phyloP scores from a whole-genome alignment of 2,113 vertebrate genomes.

The Typhlomys cinereus region DNA sequence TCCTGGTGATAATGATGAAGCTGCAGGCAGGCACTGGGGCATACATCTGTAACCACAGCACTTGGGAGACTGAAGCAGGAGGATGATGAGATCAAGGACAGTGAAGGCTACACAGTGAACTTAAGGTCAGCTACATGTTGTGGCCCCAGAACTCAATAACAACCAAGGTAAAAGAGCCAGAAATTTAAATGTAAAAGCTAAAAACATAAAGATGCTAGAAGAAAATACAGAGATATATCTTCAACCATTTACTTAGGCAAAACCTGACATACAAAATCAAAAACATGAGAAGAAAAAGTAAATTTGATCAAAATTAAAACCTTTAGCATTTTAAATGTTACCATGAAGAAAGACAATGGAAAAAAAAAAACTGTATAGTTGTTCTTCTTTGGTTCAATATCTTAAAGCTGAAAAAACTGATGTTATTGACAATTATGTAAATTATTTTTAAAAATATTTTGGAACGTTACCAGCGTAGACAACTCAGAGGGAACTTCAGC shows the following conservation, averaged over 20 bases:
- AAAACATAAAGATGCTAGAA: neutral
- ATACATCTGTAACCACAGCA: neutral
- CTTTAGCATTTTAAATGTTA: neutral
- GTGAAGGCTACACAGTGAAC: neutral
- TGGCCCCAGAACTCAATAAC: too few relatives aligned
- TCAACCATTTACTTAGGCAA: neutral
- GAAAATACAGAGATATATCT: neutral
- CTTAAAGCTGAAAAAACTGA: neutral
- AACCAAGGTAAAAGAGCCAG: too few relatives aligned
- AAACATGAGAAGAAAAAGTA: neutral
- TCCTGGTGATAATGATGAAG: slow-evolving; percentile 20
- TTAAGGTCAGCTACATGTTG: too few relatives aligned
- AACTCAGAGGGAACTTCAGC: too few relatives aligned
- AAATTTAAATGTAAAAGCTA: neutral
- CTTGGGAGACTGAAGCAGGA: neutral
- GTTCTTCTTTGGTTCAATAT: neutral
- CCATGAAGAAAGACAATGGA: neutral
- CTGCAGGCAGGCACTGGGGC: neutral
- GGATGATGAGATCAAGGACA: too few relatives aligned
- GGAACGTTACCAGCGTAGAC: too few relatives aligned
- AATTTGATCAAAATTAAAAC: neutral
- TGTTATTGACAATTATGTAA: neutral
- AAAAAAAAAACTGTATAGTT: neutral
- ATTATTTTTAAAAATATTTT: slow-evolving; percentile 39
- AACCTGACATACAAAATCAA: neutral